These are phyloP conservation scores for Ameiurus melas DNA, from an alignment of 2,113 vertebrate genomes.

Conservation along the genomic window DNA sequence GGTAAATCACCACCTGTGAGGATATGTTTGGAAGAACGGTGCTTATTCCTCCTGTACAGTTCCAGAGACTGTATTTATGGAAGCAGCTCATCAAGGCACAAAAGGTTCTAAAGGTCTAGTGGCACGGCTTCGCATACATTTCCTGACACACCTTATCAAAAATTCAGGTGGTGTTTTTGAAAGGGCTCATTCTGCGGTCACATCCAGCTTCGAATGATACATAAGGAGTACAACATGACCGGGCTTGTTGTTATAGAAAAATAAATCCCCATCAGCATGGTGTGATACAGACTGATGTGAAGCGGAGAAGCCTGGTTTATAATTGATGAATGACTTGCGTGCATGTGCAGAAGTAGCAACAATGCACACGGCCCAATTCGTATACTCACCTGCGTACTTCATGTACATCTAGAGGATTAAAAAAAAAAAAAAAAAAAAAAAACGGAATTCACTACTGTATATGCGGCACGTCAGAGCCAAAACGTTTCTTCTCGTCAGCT, in stretches of 20 bases:
- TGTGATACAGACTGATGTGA: neutral
- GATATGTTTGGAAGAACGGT: neutral
- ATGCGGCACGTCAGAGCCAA: neutral
- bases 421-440: too few relatives aligned
- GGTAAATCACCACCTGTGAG: neutral
- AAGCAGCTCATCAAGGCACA: too few relatives aligned
- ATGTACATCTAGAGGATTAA: too few relatives aligned
- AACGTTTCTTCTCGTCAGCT: neutral
- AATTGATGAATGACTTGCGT: neutral
- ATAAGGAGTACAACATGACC: neutral
- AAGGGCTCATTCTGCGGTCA: neutral
- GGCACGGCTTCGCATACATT: too few relatives aligned
- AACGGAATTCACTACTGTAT: neutral
- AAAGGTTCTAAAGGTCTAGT: too few relatives aligned
- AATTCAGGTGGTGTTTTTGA: neutral
- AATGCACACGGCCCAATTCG: neutral
- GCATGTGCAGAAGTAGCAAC: neutral
- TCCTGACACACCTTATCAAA: too few relatives aligned
- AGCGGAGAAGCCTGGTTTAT: neutral
- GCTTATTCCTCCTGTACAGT: neutral
- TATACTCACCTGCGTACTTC: neutral
- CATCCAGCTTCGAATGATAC: neutral
- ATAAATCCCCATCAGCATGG: neutral
- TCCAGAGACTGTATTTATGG: neutral
- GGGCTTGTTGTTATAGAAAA: neutral